Conservation (phyloP, 2,113 vertebrate species). For the Stomatorhinus ivindoensis region DNA sequence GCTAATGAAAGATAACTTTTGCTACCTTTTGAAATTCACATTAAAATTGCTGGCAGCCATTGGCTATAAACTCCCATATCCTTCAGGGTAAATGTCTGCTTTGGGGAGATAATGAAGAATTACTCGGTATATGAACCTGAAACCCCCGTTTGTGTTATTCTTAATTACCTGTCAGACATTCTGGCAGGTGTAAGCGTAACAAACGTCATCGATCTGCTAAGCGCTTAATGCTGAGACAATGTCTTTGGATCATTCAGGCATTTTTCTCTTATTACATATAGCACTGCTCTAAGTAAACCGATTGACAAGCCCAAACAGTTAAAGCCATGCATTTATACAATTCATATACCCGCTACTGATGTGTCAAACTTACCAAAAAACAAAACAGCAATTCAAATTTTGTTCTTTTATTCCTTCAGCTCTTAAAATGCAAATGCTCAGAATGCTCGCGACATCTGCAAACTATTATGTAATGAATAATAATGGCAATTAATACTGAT, state of each 20-base stretch:
- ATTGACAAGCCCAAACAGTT: background rate
- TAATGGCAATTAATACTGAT: conserved; percentile 1
- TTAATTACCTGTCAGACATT: conserved; percentile 45
- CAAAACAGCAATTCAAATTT: background rate
- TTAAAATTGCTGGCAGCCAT: conserved; percentile 37
- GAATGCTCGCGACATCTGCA: background rate
- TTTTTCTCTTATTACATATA: conserved; percentile 20
- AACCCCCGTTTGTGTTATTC: conserved; percentile 33
- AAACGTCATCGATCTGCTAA: conserved; percentile 33
- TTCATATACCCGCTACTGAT: background rate
- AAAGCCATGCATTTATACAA: background rate
- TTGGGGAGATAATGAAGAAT: conserved; percentile 50
- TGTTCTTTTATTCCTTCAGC: background rate
- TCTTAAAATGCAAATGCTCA: background rate
- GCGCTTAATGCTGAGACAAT: conserved; percentile 28
- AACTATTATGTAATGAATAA: background rate
- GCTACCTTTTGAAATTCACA: conserved; percentile 31
- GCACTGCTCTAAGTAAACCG: background rate
- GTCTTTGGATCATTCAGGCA: conserved; percentile 30
- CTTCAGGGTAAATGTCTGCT: conserved; percentile 42
- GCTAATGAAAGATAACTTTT: conserved; percentile 23
- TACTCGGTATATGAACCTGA: conserved; percentile 37
- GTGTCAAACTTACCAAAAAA: background rate
- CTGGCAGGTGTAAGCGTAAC: conserved; percentile 30
- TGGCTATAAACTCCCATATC: conserved; percentile 31